phyloP scores from a whole-genome alignment of 2,113 vertebrate species.

The Dipodomys spectabilis region DNA sequence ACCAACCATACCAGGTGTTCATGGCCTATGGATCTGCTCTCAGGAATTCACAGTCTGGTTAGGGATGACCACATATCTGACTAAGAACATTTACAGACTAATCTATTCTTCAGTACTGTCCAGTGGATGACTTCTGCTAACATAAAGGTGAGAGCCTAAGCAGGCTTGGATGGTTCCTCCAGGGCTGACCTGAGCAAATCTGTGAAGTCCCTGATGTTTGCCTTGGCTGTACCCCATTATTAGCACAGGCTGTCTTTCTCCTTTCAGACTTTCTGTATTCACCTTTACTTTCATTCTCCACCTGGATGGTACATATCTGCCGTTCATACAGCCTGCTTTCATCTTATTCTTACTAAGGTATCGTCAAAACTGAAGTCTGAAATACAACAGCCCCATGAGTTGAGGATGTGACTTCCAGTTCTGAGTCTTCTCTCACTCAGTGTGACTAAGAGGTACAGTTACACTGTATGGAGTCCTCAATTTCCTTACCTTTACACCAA shows the following conservation, averaged over 20 bases:
- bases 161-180: background rate
- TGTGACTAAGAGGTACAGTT: background rate
- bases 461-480: background rate
- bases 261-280: background rate
- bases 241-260: background rate
- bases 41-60: background rate
- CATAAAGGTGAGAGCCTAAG: background rate
- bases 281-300: background rate
- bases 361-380: background rate
- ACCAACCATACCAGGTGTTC: background rate
- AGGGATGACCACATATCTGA: background rate
- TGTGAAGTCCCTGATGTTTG: background rate
- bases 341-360: background rate
- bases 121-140: background rate
- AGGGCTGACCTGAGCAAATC: background rate
- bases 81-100: constrained; percentile 29
- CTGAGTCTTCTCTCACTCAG: background rate
- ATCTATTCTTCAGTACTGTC: background rate
- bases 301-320: background rate
- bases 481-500: constrained; percentile 28
- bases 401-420: background rate
- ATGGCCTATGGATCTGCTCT: constrained; percentile 37
- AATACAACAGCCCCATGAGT: background rate
- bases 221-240: background rate
- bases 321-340: background rate